phyloP scores from a whole-genome alignment of 2,797 vertebrate genomes.

The Glossophaga mutica region DNA sequence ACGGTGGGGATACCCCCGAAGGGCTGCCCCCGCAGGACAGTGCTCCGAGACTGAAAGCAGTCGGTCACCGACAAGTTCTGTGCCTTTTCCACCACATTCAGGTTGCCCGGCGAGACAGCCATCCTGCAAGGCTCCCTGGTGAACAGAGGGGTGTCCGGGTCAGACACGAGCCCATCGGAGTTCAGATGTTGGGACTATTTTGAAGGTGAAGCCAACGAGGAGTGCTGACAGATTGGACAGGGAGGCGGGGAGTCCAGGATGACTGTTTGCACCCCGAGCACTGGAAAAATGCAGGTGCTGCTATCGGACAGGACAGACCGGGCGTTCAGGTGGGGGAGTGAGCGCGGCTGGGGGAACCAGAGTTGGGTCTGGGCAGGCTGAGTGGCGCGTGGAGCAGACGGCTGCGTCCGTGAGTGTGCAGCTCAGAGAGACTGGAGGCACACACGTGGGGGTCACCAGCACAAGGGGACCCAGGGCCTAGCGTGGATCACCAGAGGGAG shows the following conservation, averaged over 20 bases:
- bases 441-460: neutral
- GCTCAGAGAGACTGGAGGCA: neutral
- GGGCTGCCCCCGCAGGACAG: slow-evolving; percentile 93
- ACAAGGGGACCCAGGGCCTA: neutral
- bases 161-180: rapidly evolving
- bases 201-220: neutral
- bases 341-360: no score
- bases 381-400: neutral
- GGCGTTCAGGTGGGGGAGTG: no score
- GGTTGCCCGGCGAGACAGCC: slow-evolving; percentile 67
- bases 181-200: neutral
- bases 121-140: slow-evolving; percentile 50
- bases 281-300: neutral
- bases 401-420: neutral
- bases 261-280: neutral
- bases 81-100: slow-evolving; percentile 72
- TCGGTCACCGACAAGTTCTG: slow-evolving; percentile 86
- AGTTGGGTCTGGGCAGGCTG: neutral
- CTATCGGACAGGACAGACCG: no score
- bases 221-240: neutral
- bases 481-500: neutral
- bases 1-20: slow-evolving; percentile 96
- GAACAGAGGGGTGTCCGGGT: slow-evolving; percentile 33
- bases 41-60: slow-evolving; percentile 92
- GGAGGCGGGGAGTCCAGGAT: neutral